A percentile compares a stretch with the other conserved stretches of the same genome.
Evolutionary conservation across 2,797 vertebrate genomes (phyloP).

Genomic region (Lepilemur ruficaudatus): DNA sequence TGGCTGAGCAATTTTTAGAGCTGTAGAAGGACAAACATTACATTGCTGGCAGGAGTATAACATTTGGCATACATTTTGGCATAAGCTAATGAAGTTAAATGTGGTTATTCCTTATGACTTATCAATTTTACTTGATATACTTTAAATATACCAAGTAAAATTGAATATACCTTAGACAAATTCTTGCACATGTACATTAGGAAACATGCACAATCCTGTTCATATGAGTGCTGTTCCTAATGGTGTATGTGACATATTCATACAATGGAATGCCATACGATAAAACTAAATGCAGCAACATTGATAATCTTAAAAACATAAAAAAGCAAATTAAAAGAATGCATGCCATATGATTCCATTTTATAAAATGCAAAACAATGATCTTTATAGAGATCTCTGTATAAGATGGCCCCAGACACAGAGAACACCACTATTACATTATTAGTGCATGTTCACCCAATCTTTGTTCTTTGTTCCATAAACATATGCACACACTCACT

Average conservation of each 20-base stretch:
- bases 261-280: neutral
- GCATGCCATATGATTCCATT: neutral
- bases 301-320: conserved; percentile 13
- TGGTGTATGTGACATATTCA: neutral
- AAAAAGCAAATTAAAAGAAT: conserved; percentile 28
- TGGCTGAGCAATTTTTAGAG: neutral
- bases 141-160: no score
- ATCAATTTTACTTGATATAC: neutral
- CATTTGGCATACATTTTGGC: neutral
- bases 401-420: neutral
- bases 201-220: neutral
- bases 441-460: neutral
- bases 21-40: neutral
- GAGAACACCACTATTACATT: neutral
- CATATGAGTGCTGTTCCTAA: neutral
- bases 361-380: conserved; percentile 6
- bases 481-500: neutral
- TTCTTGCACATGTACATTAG: neutral
- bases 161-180: neutral
- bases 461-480: neutral
- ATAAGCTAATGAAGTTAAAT: conserved; percentile 2
- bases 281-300: neutral
- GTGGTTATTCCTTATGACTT: neutral
- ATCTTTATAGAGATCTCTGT: neutral
- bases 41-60: neutral